Evolutionary conservation across 2,888 invertebrate genomes (phyloP), one percentile per base, ranked within the genome.

Genomic region (Alitta virens): DNA sequence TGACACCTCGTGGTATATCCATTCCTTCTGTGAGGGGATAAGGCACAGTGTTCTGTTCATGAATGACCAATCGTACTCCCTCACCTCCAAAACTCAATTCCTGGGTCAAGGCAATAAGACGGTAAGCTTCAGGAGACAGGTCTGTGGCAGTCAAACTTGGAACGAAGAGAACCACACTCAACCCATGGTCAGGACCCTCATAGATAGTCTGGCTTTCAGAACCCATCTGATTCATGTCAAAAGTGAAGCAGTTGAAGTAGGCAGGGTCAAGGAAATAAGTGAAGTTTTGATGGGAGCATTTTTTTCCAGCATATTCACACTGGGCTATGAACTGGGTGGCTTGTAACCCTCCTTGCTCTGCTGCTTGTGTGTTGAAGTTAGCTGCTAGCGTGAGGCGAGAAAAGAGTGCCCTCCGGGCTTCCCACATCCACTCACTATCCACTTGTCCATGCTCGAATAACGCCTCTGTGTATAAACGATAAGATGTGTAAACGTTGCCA

Each of bases 71-170:
- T 14, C 62, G 56, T 14, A 57, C 40, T 16, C 62, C 62, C 25
- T 62, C 62, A 2, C 62, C 62, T 21, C 62, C 62, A 5, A 62
- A 46, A n/a, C 54, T 56, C 2, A 62, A n/a, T 5, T 62, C 62
- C 18, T 62, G 56, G 24, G 25, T 24, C 16, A 62, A 18, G 3
- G 62, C 62, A 21, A 62, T 18, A 3, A n/a, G 18, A 25, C 40
- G 40, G 40, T 51, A 27, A 3, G 51, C 62, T 18, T 56, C n/a
- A 2, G 21, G 51, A 49, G 40, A 50, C 21, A 51, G 25, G 21
- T 62, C 56, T 18, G 56, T 56, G 18, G 26, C 23, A 1, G 21
- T 21, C 2, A 62, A 38, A 24, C 51, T 40, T 24, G 62, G 62
- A 7, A 56, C 26, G 26, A 57, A 62, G 14, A 62, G 62, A 12